Conservation (phyloP, 2,888 invertebrate genomes). For the Lagria hirta region DNA sequence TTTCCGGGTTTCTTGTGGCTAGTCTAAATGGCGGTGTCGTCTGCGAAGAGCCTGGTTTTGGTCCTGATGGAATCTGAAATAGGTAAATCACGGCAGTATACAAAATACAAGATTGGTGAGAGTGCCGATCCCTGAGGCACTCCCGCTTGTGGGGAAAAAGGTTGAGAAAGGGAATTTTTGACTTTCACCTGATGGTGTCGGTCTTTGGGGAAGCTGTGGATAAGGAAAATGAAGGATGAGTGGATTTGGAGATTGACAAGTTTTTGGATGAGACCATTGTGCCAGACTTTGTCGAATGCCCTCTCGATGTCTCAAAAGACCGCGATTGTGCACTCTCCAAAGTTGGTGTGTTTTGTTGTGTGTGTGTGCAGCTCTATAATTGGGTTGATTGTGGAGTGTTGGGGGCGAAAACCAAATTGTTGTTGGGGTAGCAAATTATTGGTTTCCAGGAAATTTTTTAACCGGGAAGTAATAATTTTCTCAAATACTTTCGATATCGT, state of each 20-base stretch:
- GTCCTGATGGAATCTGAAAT: background rate
- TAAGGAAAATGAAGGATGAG: background rate
- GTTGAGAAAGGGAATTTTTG: background rate
- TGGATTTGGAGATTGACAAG: background rate
- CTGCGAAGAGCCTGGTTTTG: background rate
- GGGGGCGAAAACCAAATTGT: background rate
- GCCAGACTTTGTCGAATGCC: conserved; percentile 4
- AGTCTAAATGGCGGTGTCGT: conserved; percentile 2
- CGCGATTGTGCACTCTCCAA: background rate
- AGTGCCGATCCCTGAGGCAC: conserved; percentile 2
- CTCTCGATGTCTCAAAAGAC: conserved; percentile 2
- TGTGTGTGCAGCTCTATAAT: conserved; percentile 1
- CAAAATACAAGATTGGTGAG: background rate
- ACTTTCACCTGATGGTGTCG: background rate
- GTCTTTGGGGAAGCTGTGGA: background rate
- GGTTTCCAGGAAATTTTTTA: background rate
- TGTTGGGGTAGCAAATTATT: background rate
- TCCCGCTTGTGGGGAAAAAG: background rate
- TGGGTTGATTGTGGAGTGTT: background rate
- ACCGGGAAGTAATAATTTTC: background rate
- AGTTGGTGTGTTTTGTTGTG: background rate
- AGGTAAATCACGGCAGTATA: conserved; percentile 2
- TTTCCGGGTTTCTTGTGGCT: background rate
- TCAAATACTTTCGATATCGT: background rate
- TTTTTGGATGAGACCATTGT: background rate